Evolutionary conservation across 2,888 invertebrate genomes (phyloP), one percentile per base, ranked within the genome.

Genomic region (Diabrotica balteata): DNA sequence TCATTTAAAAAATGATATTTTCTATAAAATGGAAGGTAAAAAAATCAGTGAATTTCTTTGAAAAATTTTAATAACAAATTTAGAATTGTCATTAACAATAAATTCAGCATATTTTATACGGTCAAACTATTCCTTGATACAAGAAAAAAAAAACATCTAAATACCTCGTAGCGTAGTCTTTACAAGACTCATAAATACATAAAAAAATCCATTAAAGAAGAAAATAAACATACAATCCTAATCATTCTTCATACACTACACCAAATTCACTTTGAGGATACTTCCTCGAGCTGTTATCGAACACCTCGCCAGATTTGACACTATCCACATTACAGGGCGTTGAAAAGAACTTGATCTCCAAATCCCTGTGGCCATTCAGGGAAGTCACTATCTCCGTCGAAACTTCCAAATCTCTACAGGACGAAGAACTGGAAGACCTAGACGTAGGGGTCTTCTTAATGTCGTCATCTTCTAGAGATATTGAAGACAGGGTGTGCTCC

Each of bases 381-480:
- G 92, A 92, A 43, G 92, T 92, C 73, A 93, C 91, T 76, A 93
- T 93, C 80, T 92, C 91, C 47, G 92, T 91, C 46, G 91, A 91
- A 67, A 92, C 91, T 82, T 91, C 90, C 76, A 92, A 84, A 53
- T 87, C 86, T 59, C 86, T 85, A 1, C 82, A 80, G 22, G 74
- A 75, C 54, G 73, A 72, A 17, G 74, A 73, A 57, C 73, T 71
- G 49, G 74, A 74, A 7, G 75, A 74, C 46, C 74, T 73, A 49
- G 75, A 75, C n/a, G 73, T 68, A 6, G 78, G 72, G n/a, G 77
- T 75, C 57, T 76, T 77, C 79, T 70, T 84, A 17, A 82, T 83
- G 69, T 72, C 72, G 9, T 75, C 73, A 10, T 78, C 78, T 7
- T 79, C 78, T 52, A 80, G 63, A 3, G 78, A 77, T 49, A 81